Percentiles rank a stretch among this genome's conserved stretches.
Evolutionary conservation across 2,888 invertebrate species (phyloP).

Genomic region (Ophion slaviceki): DNA sequence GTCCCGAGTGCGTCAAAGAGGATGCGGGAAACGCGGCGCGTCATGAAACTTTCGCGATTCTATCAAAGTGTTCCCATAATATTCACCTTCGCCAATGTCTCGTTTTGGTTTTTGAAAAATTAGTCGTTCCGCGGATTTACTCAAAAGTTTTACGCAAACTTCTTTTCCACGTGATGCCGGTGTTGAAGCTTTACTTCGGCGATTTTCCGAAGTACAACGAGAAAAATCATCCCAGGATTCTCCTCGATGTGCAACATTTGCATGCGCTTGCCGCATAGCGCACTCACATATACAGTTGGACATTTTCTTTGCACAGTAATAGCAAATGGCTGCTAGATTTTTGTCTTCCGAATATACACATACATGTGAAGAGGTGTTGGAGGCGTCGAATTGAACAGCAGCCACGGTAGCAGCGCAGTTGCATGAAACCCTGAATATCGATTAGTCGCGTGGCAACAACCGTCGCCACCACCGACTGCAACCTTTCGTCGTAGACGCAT

Average conservation of each 20-base stretch:
- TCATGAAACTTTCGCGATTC: neutral
- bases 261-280: conserved; percentile 63
- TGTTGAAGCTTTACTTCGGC: neutral
- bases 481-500: conserved; percentile 68
- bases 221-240: conserved; percentile 44
- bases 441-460: conserved; percentile 77
- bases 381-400: conserved; percentile 46
- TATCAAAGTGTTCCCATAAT: too few relatives aligned
- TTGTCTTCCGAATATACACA: neutral
- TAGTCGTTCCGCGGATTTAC: neutral
- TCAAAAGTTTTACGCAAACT: too few relatives aligned
- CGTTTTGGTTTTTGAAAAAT: too few relatives aligned
- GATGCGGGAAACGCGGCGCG: neutral
- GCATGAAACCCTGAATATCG: conserved; percentile 74
- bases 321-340: conserved; percentile 26
- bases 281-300: conserved; percentile 33
- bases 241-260: conserved; percentile 37
- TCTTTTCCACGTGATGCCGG: too few relatives aligned
- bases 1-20: conserved; percentile 4
- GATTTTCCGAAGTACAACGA: neutral
- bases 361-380: conserved; percentile 7
- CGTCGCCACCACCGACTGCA: conserved; percentile 35
- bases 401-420: conserved; percentile 49
- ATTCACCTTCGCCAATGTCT: too few relatives aligned
- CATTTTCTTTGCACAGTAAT: conserved; percentile 36